Evolutionary conservation across 2,113 vertebrate species (phyloP).

Genomic region (Elephas maximus): DNA sequence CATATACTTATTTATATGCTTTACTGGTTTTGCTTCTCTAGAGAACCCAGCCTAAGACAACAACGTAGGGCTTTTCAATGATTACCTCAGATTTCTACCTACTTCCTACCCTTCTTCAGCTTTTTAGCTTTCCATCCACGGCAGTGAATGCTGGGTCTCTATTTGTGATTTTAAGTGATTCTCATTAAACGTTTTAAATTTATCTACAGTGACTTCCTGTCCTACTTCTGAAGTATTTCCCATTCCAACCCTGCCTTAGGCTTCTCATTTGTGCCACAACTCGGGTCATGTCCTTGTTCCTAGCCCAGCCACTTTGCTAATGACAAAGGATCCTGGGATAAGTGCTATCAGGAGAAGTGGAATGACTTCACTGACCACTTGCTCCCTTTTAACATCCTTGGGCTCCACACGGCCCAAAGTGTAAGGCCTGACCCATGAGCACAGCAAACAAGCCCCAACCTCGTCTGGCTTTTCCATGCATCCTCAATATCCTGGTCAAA

Average conservation of each 20-base stretch:
- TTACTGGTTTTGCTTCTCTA: too few relatives aligned
- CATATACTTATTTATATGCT: too few relatives aligned
- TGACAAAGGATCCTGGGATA: neutral
- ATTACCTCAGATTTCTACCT: neutral
- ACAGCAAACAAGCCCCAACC: neutral
- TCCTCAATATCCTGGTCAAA: neutral
- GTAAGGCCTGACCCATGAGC: neutral
- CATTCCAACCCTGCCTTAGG: neutral
- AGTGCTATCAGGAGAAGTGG: neutral
- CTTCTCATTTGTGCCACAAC: neutral
- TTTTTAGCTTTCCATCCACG: neutral
- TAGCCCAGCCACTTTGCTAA: neutral
- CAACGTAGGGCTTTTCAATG: neutral
- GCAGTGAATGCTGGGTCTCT: neutral
- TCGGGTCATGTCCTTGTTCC: neutral
- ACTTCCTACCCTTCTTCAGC: neutral
- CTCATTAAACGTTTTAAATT: neutral
- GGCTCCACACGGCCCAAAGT: neutral
- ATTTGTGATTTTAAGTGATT: conserved; percentile 15
- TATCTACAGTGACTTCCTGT: neutral
- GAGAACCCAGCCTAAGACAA: too few relatives aligned
- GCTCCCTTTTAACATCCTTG: neutral
- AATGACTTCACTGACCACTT: neutral
- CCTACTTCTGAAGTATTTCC: neutral
- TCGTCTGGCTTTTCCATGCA: neutral